Evolutionary conservation across 2,888 invertebrate species (phyloP).

Genomic region (Sinelater perroti): DNA sequence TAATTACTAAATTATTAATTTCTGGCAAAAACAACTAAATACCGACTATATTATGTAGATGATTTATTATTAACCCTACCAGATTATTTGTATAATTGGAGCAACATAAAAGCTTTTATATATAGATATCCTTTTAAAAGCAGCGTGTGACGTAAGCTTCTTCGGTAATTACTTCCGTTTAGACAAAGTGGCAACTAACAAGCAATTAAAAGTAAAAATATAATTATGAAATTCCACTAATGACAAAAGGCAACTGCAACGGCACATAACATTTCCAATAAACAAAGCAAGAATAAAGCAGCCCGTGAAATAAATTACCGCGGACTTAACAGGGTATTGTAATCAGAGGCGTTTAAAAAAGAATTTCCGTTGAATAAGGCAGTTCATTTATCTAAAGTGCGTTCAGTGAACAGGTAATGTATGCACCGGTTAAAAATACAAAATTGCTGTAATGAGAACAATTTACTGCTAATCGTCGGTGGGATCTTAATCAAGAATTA

Average conservation of each 20-base stretch:
- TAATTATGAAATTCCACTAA: slow-evolving; percentile 24
- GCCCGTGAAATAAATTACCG: slow-evolving; percentile 38
- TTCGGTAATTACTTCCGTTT: slow-evolving; percentile 25
- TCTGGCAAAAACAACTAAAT: too few relatives aligned
- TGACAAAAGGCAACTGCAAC: slow-evolving; percentile 29
- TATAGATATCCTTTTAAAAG: too few relatives aligned
- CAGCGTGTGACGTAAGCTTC: too few relatives aligned
- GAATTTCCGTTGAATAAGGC: slow-evolving; percentile 58
- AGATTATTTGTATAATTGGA: too few relatives aligned
- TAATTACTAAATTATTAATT: too few relatives aligned
- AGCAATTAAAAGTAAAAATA: slow-evolving; percentile 33
- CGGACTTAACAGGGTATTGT: slow-evolving; percentile 39
- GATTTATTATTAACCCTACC: too few relatives aligned
- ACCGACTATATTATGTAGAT: too few relatives aligned
- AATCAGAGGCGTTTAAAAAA: slow-evolving; percentile 48
- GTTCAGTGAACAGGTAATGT: slow-evolving; percentile 61
- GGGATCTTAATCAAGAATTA: slow-evolving; percentile 63
- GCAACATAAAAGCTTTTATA: too few relatives aligned
- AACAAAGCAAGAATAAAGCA: slow-evolving; percentile 35
- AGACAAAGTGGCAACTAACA: too few relatives aligned
- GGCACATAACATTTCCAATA: slow-evolving; percentile 20
- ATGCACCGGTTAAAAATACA: slow-evolving; percentile 63
- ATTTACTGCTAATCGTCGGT: slow-evolving; percentile 63
- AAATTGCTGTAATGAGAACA: slow-evolving; percentile 64
- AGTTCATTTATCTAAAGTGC: slow-evolving; percentile 58